Base-by-base conservation (phyloP, 2,113 vertebrate genomes). In the Ursus arctos region DNA sequence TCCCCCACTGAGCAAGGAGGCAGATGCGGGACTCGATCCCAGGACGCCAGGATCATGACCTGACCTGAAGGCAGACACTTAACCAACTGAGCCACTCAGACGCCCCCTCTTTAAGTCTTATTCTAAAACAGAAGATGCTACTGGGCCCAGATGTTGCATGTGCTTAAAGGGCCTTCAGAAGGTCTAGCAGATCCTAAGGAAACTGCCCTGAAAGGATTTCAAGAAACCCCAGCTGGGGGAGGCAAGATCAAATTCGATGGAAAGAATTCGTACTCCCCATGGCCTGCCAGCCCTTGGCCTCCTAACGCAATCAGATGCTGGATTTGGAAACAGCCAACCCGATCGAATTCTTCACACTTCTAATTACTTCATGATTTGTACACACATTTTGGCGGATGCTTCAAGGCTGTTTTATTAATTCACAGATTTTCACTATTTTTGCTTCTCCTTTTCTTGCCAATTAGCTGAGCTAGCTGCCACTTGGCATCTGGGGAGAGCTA, bases 331-430 rank as follows among this genome's bases (percentile, higher is more conserved):
- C 55, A 77, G 86, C 19, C 89, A 87, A 79, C 85, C 88, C 0
- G 3, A 72, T 88, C 77, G 59, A 94, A 97, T 97, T 97, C 97
- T 90, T 97, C 96, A 88, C 97, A 97, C 97, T 96, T 96, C 83
- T 97, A 97, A 97, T 96, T 92, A 97, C 40, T 95, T 98, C 95
- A 94, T 83, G 94, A 96, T 98, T 98, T 96, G 90, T 94, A 77
- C 31, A 97, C 94, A 97, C 94, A 97, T 94, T 96, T 94, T 87
- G 97, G 96, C 6, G 2, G 84, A 90, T 65, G 95, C 90, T 97
- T 97, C 90, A 97, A 97, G 95, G 80, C 90, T 97, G 79, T 95
- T 96, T 95, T 96, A 97, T 98, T 97, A 97, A 97, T 98, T 97
- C 90, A 67, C 97, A 97, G 96, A 97, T 97, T 97, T 97, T 97